Evolutionary conservation across 2,113 vertebrate genomes (phyloP), one percentile per base, ranked within the genome.

Genomic region (Conger conger): DNA sequence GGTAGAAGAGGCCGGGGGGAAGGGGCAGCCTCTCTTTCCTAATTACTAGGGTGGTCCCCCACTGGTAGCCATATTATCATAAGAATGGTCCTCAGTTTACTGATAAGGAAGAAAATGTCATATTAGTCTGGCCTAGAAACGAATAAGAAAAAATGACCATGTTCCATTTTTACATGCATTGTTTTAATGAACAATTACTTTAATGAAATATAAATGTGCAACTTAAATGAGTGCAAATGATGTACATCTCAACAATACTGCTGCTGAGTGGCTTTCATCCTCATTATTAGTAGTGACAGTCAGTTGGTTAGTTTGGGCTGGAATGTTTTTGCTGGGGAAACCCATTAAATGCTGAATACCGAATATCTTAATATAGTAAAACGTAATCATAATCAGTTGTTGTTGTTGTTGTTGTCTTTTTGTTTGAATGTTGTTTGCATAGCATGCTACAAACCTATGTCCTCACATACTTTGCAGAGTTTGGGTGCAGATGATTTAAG

Each of bases 401-500:
- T 50, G 45, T 50, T 50, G n/a, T n/a, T n/a, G n/a, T n/a, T n/a
- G n/a, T n/a, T 50, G 15, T 13, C 11, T 50, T 8, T 50, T 50
- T 50, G 7, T 50, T 50, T 50, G 9, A 42, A 42, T 42, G 4
- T 42, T 42, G 40, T 9, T 6, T 42, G 57, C 57, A 63, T 63
- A 63, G 57, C 20, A 63, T 60, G 57, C 57, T 23, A 20, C 17
- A 60, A 60, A 63, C 57, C 23, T 23, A 84, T 82, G 45, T 82
- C 79, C 73, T 79, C 82, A 79, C 79, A 82, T 79, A 76, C 82
- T 86, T 85, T 86, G 57, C 60, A 86, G 73, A 84, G 85, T 82
- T 86, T 85, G 87, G 86, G 57, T 60, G 63, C 42, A 50, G 87
- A 45, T 87, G 82, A 90, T 88, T 87, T 63, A 42, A 86, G 78